These are phyloP conservation scores for Strigamia crassipes DNA, from an alignment of 2,888 invertebrate species.

Conservation along the genomic window DNA sequence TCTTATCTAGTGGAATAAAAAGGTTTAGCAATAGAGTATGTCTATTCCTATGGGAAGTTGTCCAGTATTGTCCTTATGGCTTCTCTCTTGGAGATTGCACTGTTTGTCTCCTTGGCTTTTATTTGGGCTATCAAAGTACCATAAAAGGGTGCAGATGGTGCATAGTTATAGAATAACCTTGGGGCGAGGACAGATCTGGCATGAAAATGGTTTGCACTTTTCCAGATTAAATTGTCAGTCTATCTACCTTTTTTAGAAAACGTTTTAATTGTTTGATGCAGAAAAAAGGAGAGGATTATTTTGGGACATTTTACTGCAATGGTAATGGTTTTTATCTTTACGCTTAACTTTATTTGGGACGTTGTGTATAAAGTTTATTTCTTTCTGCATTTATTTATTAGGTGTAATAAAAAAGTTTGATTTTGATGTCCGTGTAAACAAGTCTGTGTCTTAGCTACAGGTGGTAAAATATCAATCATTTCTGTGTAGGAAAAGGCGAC, in stretches of 20 bases:
- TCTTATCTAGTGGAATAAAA: conserved; percentile 29
- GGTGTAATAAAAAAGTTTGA: conserved; percentile 31
- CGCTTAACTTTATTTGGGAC: not conserved
- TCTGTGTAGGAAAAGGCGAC: conserved; percentile 19
- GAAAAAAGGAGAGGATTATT: not conserved
- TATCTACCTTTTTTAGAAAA: not conserved
- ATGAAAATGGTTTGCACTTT: conserved; percentile 37
- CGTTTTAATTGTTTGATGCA: not conserved
- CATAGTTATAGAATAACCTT: conserved; percentile 25
- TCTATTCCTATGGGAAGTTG: conserved; percentile 28
- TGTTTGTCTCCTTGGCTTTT: conserved; percentile 39
- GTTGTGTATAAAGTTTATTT: not conserved
- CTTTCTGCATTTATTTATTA: conserved; percentile 18
- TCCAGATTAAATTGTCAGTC: not conserved
- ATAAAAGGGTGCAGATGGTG: conserved; percentile 39
- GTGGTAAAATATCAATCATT: conserved; percentile 38
- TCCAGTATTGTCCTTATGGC: conserved; percentile 39
- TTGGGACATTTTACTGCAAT: not conserved
- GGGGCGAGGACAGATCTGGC: conserved; percentile 5
- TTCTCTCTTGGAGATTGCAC: conserved; percentile 32
- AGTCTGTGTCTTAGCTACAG: conserved; percentile 35
- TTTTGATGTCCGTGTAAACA: conserved; percentile 39
- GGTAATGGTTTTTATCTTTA: not conserved
- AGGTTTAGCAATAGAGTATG: conserved; percentile 22
- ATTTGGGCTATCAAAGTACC: conserved; percentile 24